Evolutionary conservation across 1,140 invertebrate genomes (phyloP).

Genomic region (Drosophila gunungcola): DNA sequence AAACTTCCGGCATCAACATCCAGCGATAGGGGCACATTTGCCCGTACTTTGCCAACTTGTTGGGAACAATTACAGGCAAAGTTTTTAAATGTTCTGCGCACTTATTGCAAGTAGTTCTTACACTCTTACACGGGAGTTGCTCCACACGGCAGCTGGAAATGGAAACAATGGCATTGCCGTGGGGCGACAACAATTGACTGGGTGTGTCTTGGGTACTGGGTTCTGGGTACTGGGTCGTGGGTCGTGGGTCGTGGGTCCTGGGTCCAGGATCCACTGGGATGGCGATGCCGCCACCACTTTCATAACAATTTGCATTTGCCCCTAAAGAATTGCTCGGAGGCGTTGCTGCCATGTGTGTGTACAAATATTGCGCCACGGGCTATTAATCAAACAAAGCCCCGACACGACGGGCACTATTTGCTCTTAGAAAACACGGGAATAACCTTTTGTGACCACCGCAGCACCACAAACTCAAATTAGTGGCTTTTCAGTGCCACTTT

Average conservation of each 20-base stretch:
- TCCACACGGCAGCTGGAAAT: conserved; percentile 24
- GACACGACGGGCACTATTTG: conserved; percentile 29
- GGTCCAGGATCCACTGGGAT: too few species aligned
- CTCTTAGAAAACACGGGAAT: conserved; percentile 37
- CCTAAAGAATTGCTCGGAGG: conserved; percentile 24
- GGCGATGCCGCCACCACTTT: neutral
- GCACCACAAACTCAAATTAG: conserved; percentile 36
- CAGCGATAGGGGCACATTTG: conserved; percentile 66
- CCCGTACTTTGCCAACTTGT: conserved; percentile 46
- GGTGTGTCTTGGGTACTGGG: conserved; percentile 7
- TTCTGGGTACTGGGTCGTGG: neutral
- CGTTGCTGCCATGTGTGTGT: conserved; percentile 35
- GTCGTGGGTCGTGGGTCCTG: too few species aligned
- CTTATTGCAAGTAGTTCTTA: conserved; percentile 42
- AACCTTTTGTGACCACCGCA: conserved; percentile 33
- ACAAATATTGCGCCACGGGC: conserved; percentile 51
- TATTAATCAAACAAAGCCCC: conserved; percentile 51
- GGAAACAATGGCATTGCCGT: conserved; percentile 19
- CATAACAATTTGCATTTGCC: conserved; percentile 45
- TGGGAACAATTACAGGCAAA: conserved; percentile 57
- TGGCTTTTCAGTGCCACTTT: conserved; percentile 12
- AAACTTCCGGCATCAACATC: conserved; percentile 64
- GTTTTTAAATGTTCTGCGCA: conserved; percentile 59
- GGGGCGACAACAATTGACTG: conserved; percentile 18
- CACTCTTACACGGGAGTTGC: conserved; percentile 29